phyloP scores from a whole-genome alignment of 2,113 vertebrate species.

The Collichthys lucidus region DNA sequence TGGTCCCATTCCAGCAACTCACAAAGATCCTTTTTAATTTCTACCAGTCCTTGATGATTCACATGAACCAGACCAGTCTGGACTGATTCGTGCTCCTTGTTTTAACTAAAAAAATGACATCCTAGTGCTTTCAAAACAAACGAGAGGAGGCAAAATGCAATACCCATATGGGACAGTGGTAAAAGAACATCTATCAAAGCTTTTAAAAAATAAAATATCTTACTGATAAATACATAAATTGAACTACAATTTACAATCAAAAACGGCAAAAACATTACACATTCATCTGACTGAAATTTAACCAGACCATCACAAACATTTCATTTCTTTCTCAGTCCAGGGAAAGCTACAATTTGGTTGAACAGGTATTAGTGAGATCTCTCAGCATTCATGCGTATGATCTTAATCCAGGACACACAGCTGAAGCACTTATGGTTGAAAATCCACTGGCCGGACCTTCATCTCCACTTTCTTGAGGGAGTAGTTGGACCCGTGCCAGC shows the following conservation, averaged over 20 bases:
- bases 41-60: constrained; percentile 24
- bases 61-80: constrained; percentile 30
- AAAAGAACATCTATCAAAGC: constrained; percentile 72
- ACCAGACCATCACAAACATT: constrained; percentile 55
- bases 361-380: constrained; percentile 54
- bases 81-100: constrained; percentile 19
- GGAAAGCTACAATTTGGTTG: constrained; percentile 50
- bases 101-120: constrained; percentile 49
- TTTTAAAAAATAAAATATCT: constrained; percentile 80
- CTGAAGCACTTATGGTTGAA: constrained; percentile 81
- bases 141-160: constrained; percentile 60
- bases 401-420: constrained; percentile 41
- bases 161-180: constrained; percentile 71
- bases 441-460: constrained; percentile 93
- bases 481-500: constrained; percentile 94
- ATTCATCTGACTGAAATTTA: constrained; percentile 74
- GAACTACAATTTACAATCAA: constrained; percentile 86
- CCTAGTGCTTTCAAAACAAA: constrained; percentile 65
- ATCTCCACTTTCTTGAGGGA: constrained; percentile 96
- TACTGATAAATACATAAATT: constrained; percentile 84
- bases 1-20: constrained; percentile 60
- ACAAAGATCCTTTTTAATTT: constrained; percentile 30
- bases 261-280: constrained; percentile 68
- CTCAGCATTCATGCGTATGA: constrained; percentile 38
- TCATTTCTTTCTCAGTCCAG: constrained; percentile 44